Evolutionary conservation across 2,113 vertebrate genomes (phyloP).

Genomic region (Gobio gobio): DNA sequence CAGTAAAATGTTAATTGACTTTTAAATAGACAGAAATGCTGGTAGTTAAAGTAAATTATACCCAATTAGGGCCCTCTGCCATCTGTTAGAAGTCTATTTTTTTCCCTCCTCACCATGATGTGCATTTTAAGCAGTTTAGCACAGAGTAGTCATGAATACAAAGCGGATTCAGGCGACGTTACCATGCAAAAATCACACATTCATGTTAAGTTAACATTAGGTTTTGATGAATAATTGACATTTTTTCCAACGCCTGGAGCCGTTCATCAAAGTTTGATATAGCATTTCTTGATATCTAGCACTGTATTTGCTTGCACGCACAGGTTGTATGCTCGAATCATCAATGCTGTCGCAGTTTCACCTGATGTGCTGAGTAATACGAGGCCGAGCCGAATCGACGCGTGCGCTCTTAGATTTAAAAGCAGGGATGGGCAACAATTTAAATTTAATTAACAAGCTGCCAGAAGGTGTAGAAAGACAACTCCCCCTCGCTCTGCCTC

Average conservation of each 20-base stretch:
- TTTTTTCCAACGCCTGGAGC: background rate
- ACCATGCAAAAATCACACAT: background rate
- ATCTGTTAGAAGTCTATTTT: slow-evolving; percentile 53
- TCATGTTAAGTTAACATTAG: slow-evolving; percentile 7
- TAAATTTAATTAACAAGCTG: slow-evolving; percentile 50
- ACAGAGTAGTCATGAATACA: slow-evolving; percentile 4
- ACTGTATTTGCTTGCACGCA: background rate
- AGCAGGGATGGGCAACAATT: slow-evolving; percentile 36
- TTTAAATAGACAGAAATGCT: slow-evolving; percentile 64
- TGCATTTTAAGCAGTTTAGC: slow-evolving; percentile 57
- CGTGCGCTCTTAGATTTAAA: slow-evolving; percentile 10
- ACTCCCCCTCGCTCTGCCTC: slow-evolving; percentile 24
- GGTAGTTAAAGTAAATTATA: slow-evolving; percentile 62
- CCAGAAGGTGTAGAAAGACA: slow-evolving; percentile 48
- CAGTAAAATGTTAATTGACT: slow-evolving; percentile 59
- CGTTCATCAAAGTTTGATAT: background rate
- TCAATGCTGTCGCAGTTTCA: background rate
- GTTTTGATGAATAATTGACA: background rate
- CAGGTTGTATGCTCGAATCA: background rate
- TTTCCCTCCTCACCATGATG: slow-evolving; percentile 30
- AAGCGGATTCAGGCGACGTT: slow-evolving; percentile 10
- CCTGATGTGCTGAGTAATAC: slow-evolving; percentile 15
- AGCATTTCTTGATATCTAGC: background rate
- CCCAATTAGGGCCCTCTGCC: slow-evolving; percentile 61
- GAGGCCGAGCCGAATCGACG: background rate